Base-by-base conservation (phyloP, 37 sponge, comb jelly and placozoan genomes). In the Agelas oroides region DNA sequence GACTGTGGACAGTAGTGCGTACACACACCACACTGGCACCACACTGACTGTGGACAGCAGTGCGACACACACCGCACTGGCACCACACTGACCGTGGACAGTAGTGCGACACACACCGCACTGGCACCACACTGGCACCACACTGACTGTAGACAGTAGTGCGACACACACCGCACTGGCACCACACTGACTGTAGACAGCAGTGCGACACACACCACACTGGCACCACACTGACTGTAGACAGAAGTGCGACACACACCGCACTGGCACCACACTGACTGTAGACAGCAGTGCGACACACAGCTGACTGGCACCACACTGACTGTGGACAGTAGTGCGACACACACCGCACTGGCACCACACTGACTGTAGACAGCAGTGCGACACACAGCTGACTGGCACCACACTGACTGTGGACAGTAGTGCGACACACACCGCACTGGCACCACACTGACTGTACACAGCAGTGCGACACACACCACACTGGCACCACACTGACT, bases 241-340 rank as follows among this genome's bases (percentile, higher is more conserved):
- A n/a, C n/a, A n/a, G n/a, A n/a, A n/a, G n/a, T n/a, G n/a, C n/a
- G n/a, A n/a, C n/a, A 46, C 46, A 8, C n/a, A n/a, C n/a, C n/a
- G n/a, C n/a, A n/a, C n/a, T n/a, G n/a, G n/a, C 8, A 12, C 55
- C 3, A 30, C 25, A 39, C 39, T n/a, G 37, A 59, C 1, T n/a
- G 18, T 6, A 5, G 23, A 1, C 20, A 12, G 46, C 3, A 46
- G 3, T 3, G 46, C 8, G 46, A 8, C 3, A 8, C 46, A 28
- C 12, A 1, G 19, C 73, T 28, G 38, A 91, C 93, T 18, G 40
- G 40, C 55, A 5, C 27, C 3, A 40, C 53, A 53, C 46, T 46
- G 46, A 46, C n/a, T n/a, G n/a, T n/a, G n/a, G n/a, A n/a, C n/a
- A n/a, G n/a, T n/a, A n/a, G n/a, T n/a, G n/a, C n/a, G n/a, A n/a